These are phyloP conservation scores for Apocheima hispidaria DNA, from an alignment of 2,888 invertebrate genomes.

Conservation along the genomic window DNA sequence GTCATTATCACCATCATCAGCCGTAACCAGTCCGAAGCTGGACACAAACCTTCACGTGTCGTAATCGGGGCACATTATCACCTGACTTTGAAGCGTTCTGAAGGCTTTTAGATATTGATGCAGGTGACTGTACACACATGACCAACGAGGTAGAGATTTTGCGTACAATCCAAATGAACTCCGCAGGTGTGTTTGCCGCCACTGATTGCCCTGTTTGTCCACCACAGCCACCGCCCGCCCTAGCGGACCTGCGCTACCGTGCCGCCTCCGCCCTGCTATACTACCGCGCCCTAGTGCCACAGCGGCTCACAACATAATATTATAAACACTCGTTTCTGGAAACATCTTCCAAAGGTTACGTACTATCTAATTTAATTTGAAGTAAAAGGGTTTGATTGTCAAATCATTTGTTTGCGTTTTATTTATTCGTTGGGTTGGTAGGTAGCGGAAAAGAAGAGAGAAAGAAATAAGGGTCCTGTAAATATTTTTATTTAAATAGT, in stretches of 20 bases:
- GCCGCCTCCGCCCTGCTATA: neutral
- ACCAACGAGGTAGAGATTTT: conserved; percentile 8
- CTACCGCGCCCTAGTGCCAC: too few species aligned
- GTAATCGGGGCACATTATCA: too few species aligned
- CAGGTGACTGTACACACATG: neutral
- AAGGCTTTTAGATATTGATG: neutral
- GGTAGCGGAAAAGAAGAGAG: too few species aligned
- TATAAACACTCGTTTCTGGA: neutral
- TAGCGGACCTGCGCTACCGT: neutral
- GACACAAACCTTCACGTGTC: too few species aligned
- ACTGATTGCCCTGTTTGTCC: conserved; percentile 34
- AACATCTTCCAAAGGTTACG: neutral
- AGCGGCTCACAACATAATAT: too few species aligned
- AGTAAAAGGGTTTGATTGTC: neutral
- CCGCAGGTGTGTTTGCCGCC: conserved; percentile 33
- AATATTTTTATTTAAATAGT: too few species aligned
- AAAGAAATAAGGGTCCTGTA: too few species aligned
- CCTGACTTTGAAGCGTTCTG: too few species aligned
- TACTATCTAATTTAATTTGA: neutral
- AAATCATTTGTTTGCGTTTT: neutral
- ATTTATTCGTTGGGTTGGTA: too few species aligned
- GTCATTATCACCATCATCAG: too few species aligned
- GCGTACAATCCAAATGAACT: conserved; percentile 25
- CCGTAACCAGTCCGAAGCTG: too few species aligned
- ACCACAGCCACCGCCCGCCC: conserved; percentile 3